Conservation (phyloP, 2,113 vertebrate genomes). For the Psammodynastes pulverulentus region DNA sequence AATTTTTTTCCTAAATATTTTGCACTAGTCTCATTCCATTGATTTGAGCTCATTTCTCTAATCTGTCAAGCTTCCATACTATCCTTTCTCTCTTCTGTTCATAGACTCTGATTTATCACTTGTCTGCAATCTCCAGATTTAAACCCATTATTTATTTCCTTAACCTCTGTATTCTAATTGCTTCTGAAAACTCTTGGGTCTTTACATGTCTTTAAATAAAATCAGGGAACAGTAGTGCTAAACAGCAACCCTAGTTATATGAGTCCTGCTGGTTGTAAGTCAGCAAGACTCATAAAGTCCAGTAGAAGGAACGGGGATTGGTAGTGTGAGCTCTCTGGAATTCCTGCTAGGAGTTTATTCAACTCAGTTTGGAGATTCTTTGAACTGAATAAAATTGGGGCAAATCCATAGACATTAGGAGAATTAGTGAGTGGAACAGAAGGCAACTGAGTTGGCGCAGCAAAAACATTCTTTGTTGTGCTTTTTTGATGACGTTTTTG, state of each 20-base stretch:
- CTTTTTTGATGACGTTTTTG: too few species aligned
- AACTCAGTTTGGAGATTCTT: neutral
- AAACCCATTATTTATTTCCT: neutral
- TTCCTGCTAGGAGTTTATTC: neutral
- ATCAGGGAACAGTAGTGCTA: neutral
- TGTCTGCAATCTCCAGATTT: neutral
- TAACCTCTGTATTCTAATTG: neutral
- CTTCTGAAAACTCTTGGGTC: neutral
- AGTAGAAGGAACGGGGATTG: neutral
- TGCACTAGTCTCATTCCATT: neutral
- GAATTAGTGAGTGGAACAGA: neutral
- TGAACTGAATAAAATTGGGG: neutral
- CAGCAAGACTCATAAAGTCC: neutral
- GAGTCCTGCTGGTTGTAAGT: neutral
- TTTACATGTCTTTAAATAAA: neutral
- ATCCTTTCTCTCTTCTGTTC: neutral
- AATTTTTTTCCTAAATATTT: neutral
- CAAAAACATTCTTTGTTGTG: too few species aligned
- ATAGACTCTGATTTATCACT: neutral
- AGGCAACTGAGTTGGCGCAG: neutral
- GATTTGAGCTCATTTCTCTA: neutral
- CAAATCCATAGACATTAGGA: neutral
- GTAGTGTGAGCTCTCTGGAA: neutral
- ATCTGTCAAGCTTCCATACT: neutral
- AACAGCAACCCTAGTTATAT: neutral